These are phyloP conservation scores for Astreopora myriophthalma DNA, from an alignment of 64 coral and sea anemone species.

Conservation along the genomic window DNA sequence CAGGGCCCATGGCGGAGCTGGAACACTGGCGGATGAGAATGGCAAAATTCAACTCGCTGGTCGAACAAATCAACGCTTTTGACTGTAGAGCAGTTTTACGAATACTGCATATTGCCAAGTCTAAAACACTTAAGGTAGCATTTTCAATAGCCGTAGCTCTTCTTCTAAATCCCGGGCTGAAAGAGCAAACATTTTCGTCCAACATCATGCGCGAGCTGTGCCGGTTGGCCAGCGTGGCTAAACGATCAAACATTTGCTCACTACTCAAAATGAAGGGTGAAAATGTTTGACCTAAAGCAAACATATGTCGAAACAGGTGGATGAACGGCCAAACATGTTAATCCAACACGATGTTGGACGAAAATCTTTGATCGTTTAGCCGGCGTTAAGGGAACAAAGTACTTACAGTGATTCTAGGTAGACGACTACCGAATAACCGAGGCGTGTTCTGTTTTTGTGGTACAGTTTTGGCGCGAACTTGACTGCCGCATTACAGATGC, in stretches of 20 bases:
- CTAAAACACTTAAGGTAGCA: constrained; percentile 84
- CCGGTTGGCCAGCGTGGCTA: no score
- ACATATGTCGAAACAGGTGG: no score
- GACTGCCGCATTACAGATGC: constrained; percentile 97
- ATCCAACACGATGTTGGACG: no score
- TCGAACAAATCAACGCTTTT: constrained; percentile 85
- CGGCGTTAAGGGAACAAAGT: no score
- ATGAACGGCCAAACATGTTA: no score
- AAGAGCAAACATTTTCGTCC: background rate
- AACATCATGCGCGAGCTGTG: no score
- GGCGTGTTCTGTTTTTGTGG: background rate
- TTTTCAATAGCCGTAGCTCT: background rate
- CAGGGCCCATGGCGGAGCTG: constrained; percentile 91
- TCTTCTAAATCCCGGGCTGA: background rate
- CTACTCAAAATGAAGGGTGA: no score
- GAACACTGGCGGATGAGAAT: constrained; percentile 96
- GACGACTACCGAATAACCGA: background rate
- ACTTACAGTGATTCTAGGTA: no score
- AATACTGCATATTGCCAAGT: constrained; percentile 82
- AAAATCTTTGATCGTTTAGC: no score
- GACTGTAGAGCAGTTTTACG: constrained; percentile 69
- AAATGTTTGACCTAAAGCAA: no score
- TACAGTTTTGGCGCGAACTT: constrained; percentile 88
- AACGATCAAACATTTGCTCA: no score
- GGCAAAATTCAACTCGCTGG: constrained; percentile 91